Evolutionary conservation across 2,113 vertebrate species (phyloP).

Genomic region (Ictalurus furcatus): DNA sequence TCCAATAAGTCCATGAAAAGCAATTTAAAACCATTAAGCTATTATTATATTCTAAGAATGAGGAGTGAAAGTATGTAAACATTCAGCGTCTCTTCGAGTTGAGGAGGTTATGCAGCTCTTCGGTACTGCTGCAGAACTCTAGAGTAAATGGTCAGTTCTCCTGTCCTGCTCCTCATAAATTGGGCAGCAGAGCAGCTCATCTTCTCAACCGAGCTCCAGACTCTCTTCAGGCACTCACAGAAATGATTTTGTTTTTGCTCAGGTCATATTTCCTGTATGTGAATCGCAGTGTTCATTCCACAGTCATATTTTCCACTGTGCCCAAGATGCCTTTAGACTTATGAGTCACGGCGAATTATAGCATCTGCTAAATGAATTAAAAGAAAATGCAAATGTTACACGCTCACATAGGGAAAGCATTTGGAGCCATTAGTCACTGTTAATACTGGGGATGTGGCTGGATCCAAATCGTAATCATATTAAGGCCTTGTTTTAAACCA

Average conservation of each 20-base stretch:
- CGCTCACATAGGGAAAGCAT: slow-evolving; percentile 30
- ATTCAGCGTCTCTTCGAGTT: not conserved
- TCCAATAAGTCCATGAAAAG: not conserved
- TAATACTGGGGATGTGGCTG: slow-evolving; percentile 13
- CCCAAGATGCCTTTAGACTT: slow-evolving; percentile 40
- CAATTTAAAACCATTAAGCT: not conserved
- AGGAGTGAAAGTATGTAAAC: not conserved
- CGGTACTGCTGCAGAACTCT: slow-evolving; percentile 34
- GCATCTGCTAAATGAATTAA: slow-evolving; percentile 53
- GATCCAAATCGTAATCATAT: slow-evolving; percentile 42
- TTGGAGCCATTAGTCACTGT: slow-evolving; percentile 41
- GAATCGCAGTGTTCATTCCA: slow-evolving; percentile 33
- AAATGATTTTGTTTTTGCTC: slow-evolving; percentile 51
- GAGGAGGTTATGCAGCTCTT: not conserved
- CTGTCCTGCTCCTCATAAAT: slow-evolving; percentile 29
- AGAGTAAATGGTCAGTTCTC: slow-evolving; percentile 33
- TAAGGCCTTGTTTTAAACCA: slow-evolving; percentile 37
- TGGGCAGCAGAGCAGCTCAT: slow-evolving; percentile 26
- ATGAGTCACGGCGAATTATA: slow-evolving; percentile 41
- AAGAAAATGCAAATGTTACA: slow-evolving; percentile 35
- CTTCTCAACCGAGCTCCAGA: slow-evolving; percentile 38
- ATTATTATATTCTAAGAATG: not conserved
- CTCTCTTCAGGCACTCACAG: slow-evolving; percentile 39
- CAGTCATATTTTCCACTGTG: slow-evolving; percentile 42
- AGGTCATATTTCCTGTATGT: slow-evolving; percentile 41